Evolutionary conservation across 2,113 vertebrate species (phyloP).

Genomic region (Aegotheles bennettii): DNA sequence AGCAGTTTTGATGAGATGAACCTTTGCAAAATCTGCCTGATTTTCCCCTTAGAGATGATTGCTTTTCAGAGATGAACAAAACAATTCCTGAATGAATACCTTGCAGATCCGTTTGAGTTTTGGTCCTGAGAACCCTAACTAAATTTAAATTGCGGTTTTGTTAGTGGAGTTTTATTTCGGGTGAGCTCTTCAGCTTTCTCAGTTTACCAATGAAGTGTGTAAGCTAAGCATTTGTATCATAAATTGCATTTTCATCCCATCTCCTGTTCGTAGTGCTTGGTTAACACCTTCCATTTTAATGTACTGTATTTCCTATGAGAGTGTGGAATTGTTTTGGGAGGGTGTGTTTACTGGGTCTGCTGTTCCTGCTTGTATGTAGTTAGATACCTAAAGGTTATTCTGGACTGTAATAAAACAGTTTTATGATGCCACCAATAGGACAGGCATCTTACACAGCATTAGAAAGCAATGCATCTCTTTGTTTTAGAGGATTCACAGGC

Average conservation of each 20-base stretch:
- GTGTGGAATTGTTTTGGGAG: neutral
- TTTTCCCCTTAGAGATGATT: neutral
- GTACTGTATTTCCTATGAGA: neutral
- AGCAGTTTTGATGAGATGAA: neutral
- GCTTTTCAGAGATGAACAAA: neutral
- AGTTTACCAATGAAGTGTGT: neutral
- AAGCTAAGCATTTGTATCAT: neutral
- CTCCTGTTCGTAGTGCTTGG: neutral
- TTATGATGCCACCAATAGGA: neutral
- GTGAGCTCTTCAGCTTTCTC: neutral
- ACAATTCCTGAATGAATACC: neutral
- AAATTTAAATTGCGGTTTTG: neutral
- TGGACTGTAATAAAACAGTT: neutral
- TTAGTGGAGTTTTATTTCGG: neutral
- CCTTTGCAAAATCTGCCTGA: neutral
- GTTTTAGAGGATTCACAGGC: neutral
- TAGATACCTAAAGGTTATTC: neutral
- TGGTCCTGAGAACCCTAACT: neutral
- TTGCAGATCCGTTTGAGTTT: neutral
- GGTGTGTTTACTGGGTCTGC: neutral
- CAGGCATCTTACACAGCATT: neutral
- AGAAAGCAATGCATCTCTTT: neutral
- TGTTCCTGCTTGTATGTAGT: neutral
- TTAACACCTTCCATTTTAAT: neutral
- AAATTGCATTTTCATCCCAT: neutral